Evolutionary conservation across 2,888 invertebrate genomes (phyloP), one percentile per base, ranked within the genome.

Genomic region (Phytoseiulus persimilis): DNA sequence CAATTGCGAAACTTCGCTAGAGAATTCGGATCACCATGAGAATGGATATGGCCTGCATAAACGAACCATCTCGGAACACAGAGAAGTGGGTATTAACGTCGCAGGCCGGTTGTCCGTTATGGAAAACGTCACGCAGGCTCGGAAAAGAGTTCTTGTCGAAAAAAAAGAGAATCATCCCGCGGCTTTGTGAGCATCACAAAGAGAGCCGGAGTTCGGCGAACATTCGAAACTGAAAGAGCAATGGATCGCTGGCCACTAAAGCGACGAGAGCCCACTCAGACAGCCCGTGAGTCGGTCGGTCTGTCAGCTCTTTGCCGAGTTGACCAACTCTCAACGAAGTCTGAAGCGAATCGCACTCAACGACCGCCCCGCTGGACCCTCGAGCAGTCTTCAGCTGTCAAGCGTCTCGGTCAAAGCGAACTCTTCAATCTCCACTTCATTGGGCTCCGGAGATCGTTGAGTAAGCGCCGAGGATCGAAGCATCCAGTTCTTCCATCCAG

Each of bases 401-500:
- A 65, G 65, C 65, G 65, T 65, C 28, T 18, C 18, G 65, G 65
- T 65, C 65, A 28, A 28, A 65, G 65, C 65, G 28, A 23, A 65
- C 65, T 65, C 65, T 65, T 65, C 65, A 65, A 65, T 65, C 65
- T 65, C 18, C 65, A 65, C 65, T 65, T 23, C 65, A 65, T 65
- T 65, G 65, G 65, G 65, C 65, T 65, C 65, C 65, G 65, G 65
- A 65, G 65, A 65, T 65, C 65, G 65, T 65, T 65, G 65, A 65
- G 65, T 65, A 18, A 65, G 65, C 65, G 5, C 23, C 65, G 1
- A 65, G 65, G 18, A 14, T 14, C 65, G 28, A 65, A 23, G 65
- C 65, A 65, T 65, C 65, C 65, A 14, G 65, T 28, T 28, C 28
- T 65, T 18, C 39, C 5, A 39, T 39, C 39, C 39, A 6, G 5